Evolutionary conservation across 2,113 vertebrate genomes (phyloP), one percentile per base, ranked within the genome.

Genomic region (Tachycineta bicolor): DNA sequence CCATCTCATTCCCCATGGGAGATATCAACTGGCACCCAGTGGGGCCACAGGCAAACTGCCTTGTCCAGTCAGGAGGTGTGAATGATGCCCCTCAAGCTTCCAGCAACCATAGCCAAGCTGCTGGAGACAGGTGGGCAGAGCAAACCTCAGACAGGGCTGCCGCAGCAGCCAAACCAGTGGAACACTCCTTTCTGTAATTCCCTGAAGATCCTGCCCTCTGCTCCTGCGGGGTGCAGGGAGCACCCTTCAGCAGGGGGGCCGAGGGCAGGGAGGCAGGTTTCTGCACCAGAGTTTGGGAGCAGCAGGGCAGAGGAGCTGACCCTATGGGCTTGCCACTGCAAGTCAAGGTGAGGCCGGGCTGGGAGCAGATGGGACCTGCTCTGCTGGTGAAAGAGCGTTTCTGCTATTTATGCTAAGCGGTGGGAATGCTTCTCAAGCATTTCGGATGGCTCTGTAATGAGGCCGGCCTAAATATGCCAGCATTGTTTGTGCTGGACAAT

Each of bases 281-380:
- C 97, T 79, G 86, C 98, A 96, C 98, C 97, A 97, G 98, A 98
- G 98, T 98, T 98, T 98, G 97, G 55, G 96, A 98, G 97, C 98
- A 98, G 62, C 0, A 0, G 75, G 47, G 39, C 14, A 6, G 49
- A 79, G 86, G 49, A 37, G 24, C 58, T 0, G 2, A 37, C 76
- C 37, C 50, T 11, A 0, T 0, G 94, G 98, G 97, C 98, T 98
- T 92, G 68, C 98, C 98, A 98, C 98, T 96, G 97, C 98, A 97
- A 98, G 98, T 98, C 98, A 99, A 99, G 99, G 99, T 99, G 98
- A 99, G 98, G 98, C 99, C 79, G 95, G 98, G 97, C 95, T 98
- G 98, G 97, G 98, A 99, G 98, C 99, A 99, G 98, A 99, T 99
- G 99, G 98, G 99, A 99, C 99, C 99, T 99, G 99, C 98, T 98